Base-by-base conservation (phyloP, 2,888 invertebrate genomes). In the Tachina grossa region DNA sequence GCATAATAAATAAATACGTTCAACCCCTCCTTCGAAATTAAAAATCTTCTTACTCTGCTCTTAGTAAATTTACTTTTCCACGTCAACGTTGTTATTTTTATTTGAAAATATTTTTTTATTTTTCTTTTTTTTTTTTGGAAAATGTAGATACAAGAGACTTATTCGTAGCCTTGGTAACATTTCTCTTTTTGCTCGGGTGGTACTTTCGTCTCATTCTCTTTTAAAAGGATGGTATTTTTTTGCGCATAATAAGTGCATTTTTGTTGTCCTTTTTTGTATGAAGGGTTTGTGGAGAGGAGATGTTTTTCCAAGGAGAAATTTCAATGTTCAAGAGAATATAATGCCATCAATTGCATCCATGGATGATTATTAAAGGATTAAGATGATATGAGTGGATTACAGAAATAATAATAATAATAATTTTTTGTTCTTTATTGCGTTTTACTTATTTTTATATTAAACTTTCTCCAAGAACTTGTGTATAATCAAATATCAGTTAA, bases 211-310 rank as follows among this genome's bases (percentile, higher is more conserved):
- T 59, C 59, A 22, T 49, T 59, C 41, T 49, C 13, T 53, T 55
- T 31, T 31, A 31, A 31, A 31, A 31, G 6, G 43, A 13, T 45
- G 39, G 3, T 10, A 3, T 14, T 78, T 71, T 22, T 79, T 71
- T 82, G 84, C 84, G 82, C 84, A 85, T 84, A 68, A 55, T 65
- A 77, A 72, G 59, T 77, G 82, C 77, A 81, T 61, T 68, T 61
- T 47, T 69, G 39, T 59, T 71, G 57, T 71, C 22, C 61, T 59
- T 69, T 47, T 1, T 41, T 2, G 13, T 41, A 41, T 39, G 1
- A 11, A 53, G 55, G 61, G 16, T 41, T 49, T 39, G 1, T n/a
- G n/a, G n/a, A 19, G 63, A 65, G 69, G 16, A 71, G 53, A 65
- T 45, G 61, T 39, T 68, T 69, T 61, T 53, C 16, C 43, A 68